Base-by-base conservation (phyloP, 2,888 invertebrate species). In the Enchytraeus crypticus region DNA sequence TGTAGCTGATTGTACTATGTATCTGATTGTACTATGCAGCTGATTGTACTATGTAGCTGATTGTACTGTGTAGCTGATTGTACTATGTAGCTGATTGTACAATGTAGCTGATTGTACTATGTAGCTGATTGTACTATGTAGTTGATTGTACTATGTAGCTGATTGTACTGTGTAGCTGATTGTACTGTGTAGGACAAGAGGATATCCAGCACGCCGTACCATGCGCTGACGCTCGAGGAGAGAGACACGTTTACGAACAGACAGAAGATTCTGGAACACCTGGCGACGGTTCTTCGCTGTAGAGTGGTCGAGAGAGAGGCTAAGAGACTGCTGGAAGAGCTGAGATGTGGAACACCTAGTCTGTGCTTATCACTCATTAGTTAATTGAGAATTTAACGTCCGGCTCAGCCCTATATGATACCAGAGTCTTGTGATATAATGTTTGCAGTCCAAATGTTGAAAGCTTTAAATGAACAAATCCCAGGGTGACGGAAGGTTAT, bases 151-250 rank as follows among this genome's bases (percentile, higher is more conserved):
- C n/a, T 14, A 3, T 29, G 27, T 23, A 29, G 3, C 21, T 29
- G n/a, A 27, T 14, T 14, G 53, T 29, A 5, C 11, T 51, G 53
- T 26, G 8, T 21, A 33, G 21, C 8, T 21, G 21, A 26, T 51
- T 30, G 53, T 29, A 32, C 21, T 1, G 30, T 18, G 30, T 51
- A 51, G 53, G 53, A 51, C n/a, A 51, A 18, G 53, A 51, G 33
- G 53, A 77, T 79, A 43, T 76, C 79, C 32, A 76, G 76, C 66
- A 76, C 76, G 68, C 79, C 79, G 0, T 78, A 78, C 66, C 79
- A 79, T 65, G 78, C 79, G 8, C 69, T 79, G 53, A 76, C 76
- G 3, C 74, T 69, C 51, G 69, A 72, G n/a, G 79, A 79, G 61
- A 61, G 79, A n/a, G 77, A 77, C 45, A 77, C 76, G 5, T 77